These are phyloP conservation scores for Hyphantria cunea DNA, from an alignment of 1,140 invertebrate species.

Conservation along the genomic window DNA sequence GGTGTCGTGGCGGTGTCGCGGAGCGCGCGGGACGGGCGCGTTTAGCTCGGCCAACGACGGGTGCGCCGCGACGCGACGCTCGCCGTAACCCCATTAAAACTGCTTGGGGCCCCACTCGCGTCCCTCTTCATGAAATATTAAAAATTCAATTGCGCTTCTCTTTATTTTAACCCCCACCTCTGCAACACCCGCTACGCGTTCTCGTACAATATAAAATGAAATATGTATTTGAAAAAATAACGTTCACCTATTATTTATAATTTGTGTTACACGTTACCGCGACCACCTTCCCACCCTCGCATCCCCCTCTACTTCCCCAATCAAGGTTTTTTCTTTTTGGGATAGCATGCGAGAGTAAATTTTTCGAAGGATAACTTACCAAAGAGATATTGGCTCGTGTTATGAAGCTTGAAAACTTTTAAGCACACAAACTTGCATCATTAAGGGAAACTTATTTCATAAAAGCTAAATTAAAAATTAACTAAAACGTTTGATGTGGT, in stretches of 20 bases:
- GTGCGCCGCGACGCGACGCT: constrained; percentile 29
- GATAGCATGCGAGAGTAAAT: constrained; percentile 12
- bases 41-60: constrained; percentile 7
- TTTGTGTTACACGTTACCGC: constrained; percentile 66
- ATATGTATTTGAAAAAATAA: constrained; percentile 82
- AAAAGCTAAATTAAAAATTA: constrained; percentile 12
- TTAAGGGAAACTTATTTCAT: constrained; percentile 15
- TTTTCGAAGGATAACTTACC: neutral
- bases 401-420: constrained; percentile 7
- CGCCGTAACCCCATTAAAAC: constrained; percentile 77
- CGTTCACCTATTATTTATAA: constrained; percentile 81
- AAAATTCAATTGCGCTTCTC: constrained; percentile 83
- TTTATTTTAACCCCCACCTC: constrained; percentile 79
- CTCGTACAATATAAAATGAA: constrained; percentile 81
- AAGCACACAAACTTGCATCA: neutral
- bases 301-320: constrained; percentile 13
- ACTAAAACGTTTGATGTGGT: neutral
- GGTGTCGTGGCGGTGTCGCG: neutral
- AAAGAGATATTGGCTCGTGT: neutral
- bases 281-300: constrained; percentile 32
- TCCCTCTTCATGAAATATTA: constrained; percentile 82
- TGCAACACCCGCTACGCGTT: constrained; percentile 57
- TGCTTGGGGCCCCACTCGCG: constrained; percentile 60
- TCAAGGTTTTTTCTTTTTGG: constrained; percentile 33
- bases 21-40: constrained; percentile 10